A percentile compares a stretch with the other conserved stretches of the same genome.
phyloP scores from a whole-genome alignment of 2,113 vertebrate species.

The Scytalopus superciliaris region DNA sequence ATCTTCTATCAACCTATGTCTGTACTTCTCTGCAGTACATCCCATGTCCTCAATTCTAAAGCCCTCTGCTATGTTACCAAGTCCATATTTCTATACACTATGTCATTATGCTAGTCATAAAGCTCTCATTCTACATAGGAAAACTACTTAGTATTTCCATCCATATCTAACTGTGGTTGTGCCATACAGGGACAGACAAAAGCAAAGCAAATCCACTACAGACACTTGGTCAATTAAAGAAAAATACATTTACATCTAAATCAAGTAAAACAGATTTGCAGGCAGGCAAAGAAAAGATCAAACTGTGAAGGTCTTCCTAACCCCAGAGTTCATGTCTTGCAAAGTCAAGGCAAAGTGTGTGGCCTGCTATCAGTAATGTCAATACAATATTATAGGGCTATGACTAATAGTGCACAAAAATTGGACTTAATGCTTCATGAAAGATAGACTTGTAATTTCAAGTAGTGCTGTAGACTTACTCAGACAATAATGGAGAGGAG shows the following conservation, averaged over 20 bases:
- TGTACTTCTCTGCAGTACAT: not conserved
- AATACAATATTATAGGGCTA: not conserved
- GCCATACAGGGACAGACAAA: not conserved
- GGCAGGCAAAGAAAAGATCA: not conserved
- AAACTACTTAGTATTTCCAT: not conserved
- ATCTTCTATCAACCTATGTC: rapidly evolving
- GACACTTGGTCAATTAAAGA: not conserved
- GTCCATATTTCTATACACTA: not conserved
- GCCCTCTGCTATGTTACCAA: not conserved
- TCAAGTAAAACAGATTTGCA: not conserved
- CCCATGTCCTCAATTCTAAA: not conserved
- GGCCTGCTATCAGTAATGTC: not conserved
- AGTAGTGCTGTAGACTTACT: not conserved
- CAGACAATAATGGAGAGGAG: not conserved
- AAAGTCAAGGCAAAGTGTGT: not conserved
- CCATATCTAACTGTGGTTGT: not conserved
- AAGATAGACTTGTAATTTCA: not conserved
- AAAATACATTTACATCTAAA: not conserved
- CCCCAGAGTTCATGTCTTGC: not conserved
- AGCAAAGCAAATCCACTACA: not conserved
- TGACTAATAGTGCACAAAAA: not conserved
- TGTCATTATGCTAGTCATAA: not conserved
- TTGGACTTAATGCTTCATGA: rapidly evolving
- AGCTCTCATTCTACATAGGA: not conserved
- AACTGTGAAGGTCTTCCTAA: not conserved